Conservation (phyloP, 2,113 vertebrate genomes). For the Setophaga coronata region DNA sequence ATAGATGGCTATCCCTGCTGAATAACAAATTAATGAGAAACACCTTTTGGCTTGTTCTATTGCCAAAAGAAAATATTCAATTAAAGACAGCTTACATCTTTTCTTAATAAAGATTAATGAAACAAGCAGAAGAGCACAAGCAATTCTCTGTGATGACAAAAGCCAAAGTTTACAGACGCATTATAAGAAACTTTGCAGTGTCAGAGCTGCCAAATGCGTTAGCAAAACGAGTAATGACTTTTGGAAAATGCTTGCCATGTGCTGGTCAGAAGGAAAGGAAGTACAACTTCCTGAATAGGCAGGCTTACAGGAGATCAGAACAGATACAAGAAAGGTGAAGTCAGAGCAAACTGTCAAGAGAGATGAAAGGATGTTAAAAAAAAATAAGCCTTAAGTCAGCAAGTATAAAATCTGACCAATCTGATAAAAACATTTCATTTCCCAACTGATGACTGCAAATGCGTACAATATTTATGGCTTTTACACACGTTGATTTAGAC, state of each 20-base stretch:
- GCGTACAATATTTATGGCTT: background rate
- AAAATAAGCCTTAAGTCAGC: background rate
- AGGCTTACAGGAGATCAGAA: slow-evolving; percentile 2
- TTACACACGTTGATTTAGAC: background rate
- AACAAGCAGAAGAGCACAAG: slow-evolving; percentile 63
- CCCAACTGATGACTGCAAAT: background rate
- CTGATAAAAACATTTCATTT: background rate
- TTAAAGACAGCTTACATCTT: slow-evolving; percentile 64
- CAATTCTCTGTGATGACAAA: slow-evolving; percentile 38
- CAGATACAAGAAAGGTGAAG: slow-evolving; percentile 34
- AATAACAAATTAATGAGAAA: slow-evolving; percentile 74
- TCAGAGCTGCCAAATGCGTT: slow-evolving; percentile 42
- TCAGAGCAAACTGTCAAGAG: slow-evolving; percentile 1
- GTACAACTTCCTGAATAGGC: slow-evolving; percentile 25
- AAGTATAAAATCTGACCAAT: background rate
- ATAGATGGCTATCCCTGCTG: slow-evolving; percentile 52
- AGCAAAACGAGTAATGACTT: slow-evolving; percentile 1
- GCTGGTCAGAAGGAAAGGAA: slow-evolving; percentile 43
- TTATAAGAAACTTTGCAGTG: slow-evolving; percentile 31
- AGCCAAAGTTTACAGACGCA: slow-evolving; percentile 6
- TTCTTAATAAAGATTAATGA: slow-evolving; percentile 73
- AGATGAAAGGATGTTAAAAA: background rate
- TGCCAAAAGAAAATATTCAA: slow-evolving; percentile 67
- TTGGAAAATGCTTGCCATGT: slow-evolving; percentile 58
- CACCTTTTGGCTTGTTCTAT: slow-evolving; percentile 58